phyloP scores from a whole-genome alignment of 2,113 vertebrate genomes.

The Vanacampus margaritifer region DNA sequence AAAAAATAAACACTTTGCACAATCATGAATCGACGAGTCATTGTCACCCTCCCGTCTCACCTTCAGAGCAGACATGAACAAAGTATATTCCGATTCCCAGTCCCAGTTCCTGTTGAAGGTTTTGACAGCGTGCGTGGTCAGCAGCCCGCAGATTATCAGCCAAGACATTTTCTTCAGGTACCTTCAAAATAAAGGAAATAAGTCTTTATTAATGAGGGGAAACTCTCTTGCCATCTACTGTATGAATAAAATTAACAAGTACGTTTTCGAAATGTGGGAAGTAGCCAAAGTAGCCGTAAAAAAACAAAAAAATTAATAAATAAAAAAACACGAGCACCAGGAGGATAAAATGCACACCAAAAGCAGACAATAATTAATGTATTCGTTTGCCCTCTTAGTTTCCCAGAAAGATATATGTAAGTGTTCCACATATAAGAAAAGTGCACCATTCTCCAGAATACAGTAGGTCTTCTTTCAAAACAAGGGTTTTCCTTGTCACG shows the following conservation, averaged over 20 bases:
- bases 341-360: background rate
- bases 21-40: background rate
- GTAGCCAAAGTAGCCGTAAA: background rate
- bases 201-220: background rate
- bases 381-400: background rate
- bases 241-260: background rate
- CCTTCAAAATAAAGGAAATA: constrained; percentile 57
- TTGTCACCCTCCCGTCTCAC: constrained; percentile 57
- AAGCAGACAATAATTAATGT: background rate
- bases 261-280: background rate
- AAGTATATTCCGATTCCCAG: constrained; percentile 96
- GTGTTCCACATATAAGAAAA: background rate
- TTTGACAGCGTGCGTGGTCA: constrained; percentile 89
- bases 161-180: constrained; percentile 85
- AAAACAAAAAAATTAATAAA: too few relatives aligned
- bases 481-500: background rate
- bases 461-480: background rate
- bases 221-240: background rate
- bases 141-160: constrained; percentile 81
- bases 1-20: background rate
- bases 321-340: background rate
- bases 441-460: background rate
- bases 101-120: constrained; percentile 96
- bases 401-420: background rate
- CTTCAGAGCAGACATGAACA: constrained; percentile 97